phyloP scores from a whole-genome alignment of 1,140 invertebrate species.

The Drosophila ogumai region DNA sequence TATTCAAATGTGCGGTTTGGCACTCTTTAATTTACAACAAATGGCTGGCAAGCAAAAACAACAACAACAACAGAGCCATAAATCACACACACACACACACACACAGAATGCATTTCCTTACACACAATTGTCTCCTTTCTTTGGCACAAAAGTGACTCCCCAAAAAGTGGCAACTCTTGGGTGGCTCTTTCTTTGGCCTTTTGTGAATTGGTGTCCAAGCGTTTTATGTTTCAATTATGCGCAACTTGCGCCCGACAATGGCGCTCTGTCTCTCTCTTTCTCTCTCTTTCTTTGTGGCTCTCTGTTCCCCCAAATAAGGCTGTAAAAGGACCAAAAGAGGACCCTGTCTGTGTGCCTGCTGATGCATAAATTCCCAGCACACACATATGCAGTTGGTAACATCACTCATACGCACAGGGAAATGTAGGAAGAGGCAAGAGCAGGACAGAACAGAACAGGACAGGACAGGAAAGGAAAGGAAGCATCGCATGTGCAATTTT shows the following conservation, averaged over 20 bases:
- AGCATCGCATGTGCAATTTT: slow-evolving; percentile 21
- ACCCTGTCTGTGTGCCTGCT: slow-evolving; percentile 56
- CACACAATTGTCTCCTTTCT: slow-evolving; percentile 82
- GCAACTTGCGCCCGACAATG: slow-evolving; percentile 81
- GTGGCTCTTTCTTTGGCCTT: slow-evolving; percentile 57
- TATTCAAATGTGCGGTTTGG: slow-evolving; percentile 80
- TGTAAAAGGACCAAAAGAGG: slow-evolving; percentile 65
- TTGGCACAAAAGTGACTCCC: slow-evolving; percentile 51
- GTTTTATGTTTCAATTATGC: slow-evolving; percentile 83
- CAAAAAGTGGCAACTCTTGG: slow-evolving; percentile 2
- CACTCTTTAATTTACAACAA: slow-evolving; percentile 82
- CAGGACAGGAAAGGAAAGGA: background rate
- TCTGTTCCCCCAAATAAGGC: slow-evolving; percentile 58
- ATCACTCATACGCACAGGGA: slow-evolving; percentile 55
- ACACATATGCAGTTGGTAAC: slow-evolving; percentile 50
- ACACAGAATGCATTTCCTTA: slow-evolving; percentile 74
- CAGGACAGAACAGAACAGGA: background rate
- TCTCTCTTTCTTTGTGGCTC: background rate
- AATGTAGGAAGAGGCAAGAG: background rate
- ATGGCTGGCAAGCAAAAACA: slow-evolving; percentile 45
- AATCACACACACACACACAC: slow-evolving; percentile 54
- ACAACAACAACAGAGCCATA: slow-evolving; percentile 50
- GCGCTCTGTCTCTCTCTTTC: slow-evolving; percentile 31
- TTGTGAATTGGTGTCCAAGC: slow-evolving; percentile 83
- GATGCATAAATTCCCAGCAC: slow-evolving; percentile 69